Conservation (phyloP, 1,140 invertebrate species). For the Ridgeia piscesae region DNA sequence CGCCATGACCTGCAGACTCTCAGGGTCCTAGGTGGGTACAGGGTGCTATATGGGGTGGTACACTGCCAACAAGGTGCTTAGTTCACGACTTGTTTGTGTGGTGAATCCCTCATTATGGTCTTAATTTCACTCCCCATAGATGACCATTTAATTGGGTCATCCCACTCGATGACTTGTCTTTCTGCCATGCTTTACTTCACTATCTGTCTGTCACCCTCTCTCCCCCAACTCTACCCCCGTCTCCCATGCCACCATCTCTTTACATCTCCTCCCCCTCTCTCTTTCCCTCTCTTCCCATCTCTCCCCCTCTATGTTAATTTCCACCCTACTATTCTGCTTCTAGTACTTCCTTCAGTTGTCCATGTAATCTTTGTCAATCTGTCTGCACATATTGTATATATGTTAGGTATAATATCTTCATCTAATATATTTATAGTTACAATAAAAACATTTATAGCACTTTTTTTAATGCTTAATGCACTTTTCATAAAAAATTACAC, state of each 20-base stretch:
- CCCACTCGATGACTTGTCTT: neutral
- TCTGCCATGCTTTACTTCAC: neutral
- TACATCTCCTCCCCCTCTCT: neutral
- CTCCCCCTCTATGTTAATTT: neutral
- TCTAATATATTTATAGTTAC: neutral
- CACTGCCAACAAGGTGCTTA: neutral
- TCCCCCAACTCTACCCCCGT: too few species aligned
- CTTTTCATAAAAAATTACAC: too few species aligned
- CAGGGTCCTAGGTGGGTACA: conserved; percentile 70
- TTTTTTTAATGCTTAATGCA: too few species aligned
- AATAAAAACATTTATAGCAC: too few species aligned
- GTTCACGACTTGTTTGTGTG: neutral
- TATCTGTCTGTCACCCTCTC: neutral
- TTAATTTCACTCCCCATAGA: neutral
- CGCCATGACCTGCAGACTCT: conserved; percentile 75
- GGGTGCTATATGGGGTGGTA: neutral
- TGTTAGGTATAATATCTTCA: too few species aligned
- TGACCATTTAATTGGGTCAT: neutral
- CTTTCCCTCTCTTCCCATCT: neutral
- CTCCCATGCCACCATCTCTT: too few species aligned
- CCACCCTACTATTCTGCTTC: neutral
- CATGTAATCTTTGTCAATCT: too few species aligned
- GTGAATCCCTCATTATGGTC: too few species aligned
- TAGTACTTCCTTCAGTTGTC: neutral
- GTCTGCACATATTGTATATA: too few species aligned